Conservation (phyloP, 2,113 vertebrate species). For the Oreochromis niloticus region DNA sequence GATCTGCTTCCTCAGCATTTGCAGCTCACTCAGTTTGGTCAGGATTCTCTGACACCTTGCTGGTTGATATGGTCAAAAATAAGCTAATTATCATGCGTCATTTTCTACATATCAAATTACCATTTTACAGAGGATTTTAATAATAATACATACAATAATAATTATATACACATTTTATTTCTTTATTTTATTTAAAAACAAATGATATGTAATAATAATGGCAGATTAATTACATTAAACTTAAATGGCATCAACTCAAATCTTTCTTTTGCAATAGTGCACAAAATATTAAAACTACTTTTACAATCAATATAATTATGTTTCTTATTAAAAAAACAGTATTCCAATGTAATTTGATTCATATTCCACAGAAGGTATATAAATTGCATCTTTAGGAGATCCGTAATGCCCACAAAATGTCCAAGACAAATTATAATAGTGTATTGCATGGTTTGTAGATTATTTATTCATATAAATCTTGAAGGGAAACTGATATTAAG, state of each 20-base stretch:
- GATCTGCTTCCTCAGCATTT: conserved; percentile 6
- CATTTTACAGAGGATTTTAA: neutral
- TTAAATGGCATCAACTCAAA: neutral
- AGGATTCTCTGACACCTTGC: conserved; percentile 11
- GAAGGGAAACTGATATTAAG: neutral
- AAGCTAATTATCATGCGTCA: neutral
- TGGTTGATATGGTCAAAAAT: conserved; percentile 1
- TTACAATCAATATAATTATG: neutral
- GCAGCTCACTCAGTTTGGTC: conserved; percentile 19
- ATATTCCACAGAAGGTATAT: neutral
- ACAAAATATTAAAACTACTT: neutral
- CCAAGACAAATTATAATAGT: neutral
- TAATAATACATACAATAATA: neutral
- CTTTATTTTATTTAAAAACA: neutral
- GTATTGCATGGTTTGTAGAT: neutral
- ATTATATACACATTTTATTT: neutral
- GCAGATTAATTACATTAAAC: neutral
- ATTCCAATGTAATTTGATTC: neutral
- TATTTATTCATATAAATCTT: neutral
- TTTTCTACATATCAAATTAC: neutral
- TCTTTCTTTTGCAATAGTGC: neutral
- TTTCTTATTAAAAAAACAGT: neutral
- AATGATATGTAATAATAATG: neutral
- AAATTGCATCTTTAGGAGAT: neutral
- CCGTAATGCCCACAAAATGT: neutral